Evolutionary conservation across 1,140 invertebrate genomes (phyloP), one percentile per base, ranked within the genome.

Genomic region (Atopsyche davidsoni): DNA sequence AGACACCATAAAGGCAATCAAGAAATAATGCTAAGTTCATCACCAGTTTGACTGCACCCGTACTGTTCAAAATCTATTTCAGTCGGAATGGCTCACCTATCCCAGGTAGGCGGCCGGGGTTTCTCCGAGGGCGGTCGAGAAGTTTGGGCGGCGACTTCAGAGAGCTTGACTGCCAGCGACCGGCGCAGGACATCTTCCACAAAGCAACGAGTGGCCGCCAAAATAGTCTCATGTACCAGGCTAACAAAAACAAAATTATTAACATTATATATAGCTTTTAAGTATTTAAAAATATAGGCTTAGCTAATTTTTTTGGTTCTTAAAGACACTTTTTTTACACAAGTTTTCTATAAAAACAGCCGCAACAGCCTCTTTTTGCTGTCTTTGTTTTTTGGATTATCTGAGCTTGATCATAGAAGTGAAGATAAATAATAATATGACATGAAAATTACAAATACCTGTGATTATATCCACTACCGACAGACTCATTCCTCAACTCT

Each of bases 401-500:
- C n/a, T n/a, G n/a, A n/a, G n/a, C n/a, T n/a, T n/a, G n/a, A n/a
- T n/a, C n/a, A n/a, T n/a, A n/a, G n/a, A n/a, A n/a, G n/a, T n/a
- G n/a, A n/a, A n/a, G n/a, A n/a, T n/a, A n/a, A n/a, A n/a, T n/a
- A n/a, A n/a, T n/a, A n/a, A n/a, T n/a, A n/a, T n/a, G n/a, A n/a
- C n/a, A n/a, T n/a, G n/a, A 23, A 18, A 46, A 24, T 35, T 10
- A 53, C 25, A 52, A 31, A 50, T 32, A 55, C 28, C 54, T 50
- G 14, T 42, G 39, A 53, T 14, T 42, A 38, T 61, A 70, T 11
- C 70, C 69, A 22, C 62, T 63, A 0, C 69, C 71, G 6, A 73
- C 59, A 56, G 68, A 62, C 31, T 73, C 70, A 46, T 70, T 70
- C 32, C 69, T 57, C 39, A 73, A 47, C 46, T 72, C 68, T 0